A percentile compares a stretch with the other conserved stretches of the same genome.
phyloP scores from a whole-genome alignment of 2,113 vertebrate genomes.

The Cololabis saira region DNA sequence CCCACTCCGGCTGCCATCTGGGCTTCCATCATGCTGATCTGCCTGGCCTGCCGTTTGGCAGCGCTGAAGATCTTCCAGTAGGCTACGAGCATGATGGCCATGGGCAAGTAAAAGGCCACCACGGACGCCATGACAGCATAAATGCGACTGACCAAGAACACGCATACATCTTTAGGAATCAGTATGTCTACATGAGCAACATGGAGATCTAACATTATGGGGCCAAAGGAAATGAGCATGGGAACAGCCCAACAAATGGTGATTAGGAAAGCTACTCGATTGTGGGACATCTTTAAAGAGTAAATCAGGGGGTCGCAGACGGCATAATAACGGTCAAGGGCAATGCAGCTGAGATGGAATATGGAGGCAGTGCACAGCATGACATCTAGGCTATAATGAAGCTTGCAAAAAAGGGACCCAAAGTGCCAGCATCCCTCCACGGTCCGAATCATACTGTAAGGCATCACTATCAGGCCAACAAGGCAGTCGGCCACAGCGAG shows the following conservation, averaged over 20 bases:
- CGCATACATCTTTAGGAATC: constrained; percentile 72
- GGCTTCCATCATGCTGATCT: constrained; percentile 82
- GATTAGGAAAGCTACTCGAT: constrained; percentile 73
- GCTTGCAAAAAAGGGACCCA: constrained; percentile 76
- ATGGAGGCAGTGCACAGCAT: constrained; percentile 86
- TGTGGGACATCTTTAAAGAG: constrained; percentile 78
- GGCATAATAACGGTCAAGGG: constrained; percentile 84
- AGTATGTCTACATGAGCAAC: constrained; percentile 61
- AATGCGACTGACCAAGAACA: constrained; percentile 79
- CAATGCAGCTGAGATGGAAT: constrained; percentile 85
- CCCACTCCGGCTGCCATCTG: constrained; percentile 77
- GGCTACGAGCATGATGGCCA: constrained; percentile 81
- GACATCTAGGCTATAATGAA: constrained; percentile 85
- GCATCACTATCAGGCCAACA: constrained; percentile 84
- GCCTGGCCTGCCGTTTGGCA: constrained; percentile 81
- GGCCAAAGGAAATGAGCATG: constrained; percentile 81
- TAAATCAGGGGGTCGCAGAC: constrained; percentile 84
- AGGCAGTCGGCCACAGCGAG: constrained; percentile 84
- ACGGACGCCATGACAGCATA: constrained; percentile 83
- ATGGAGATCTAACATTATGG: constrained; percentile 82
- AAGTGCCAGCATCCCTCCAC: constrained; percentile 85
- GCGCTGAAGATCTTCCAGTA: constrained; percentile 86
- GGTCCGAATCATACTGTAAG: constrained; percentile 84
- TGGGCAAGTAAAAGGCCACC: constrained; percentile 84
- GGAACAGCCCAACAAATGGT: constrained; percentile 81